Evolutionary conservation across 2,113 vertebrate genomes (phyloP).

Genomic region (Hipposideros armiger): DNA sequence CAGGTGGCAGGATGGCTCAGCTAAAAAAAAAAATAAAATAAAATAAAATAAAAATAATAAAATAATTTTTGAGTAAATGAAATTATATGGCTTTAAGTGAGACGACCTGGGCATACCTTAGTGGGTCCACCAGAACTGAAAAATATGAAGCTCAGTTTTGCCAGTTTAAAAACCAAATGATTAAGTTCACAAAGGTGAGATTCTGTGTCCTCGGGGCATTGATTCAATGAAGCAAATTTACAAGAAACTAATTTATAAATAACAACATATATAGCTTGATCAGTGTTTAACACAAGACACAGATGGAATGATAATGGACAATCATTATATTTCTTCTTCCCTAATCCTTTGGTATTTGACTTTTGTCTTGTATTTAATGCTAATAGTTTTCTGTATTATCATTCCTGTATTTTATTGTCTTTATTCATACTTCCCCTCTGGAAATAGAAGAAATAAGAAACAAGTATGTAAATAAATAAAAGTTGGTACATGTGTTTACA

Average conservation of each 20-base stretch:
- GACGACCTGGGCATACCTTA: background rate
- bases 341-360: background rate
- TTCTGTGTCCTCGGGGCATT: background rate
- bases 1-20: too few relatives aligned
- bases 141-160: constrained; percentile 18
- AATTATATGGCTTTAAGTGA: constrained; percentile 16
- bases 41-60: too few relatives aligned
- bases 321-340: background rate
- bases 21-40: too few relatives aligned
- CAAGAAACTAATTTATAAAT: constrained; percentile 49
- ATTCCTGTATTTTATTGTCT: constrained; percentile 39
- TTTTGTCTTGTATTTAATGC: constrained; percentile 45
- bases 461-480: constrained; percentile 61
- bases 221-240: constrained; percentile 54
- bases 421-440: constrained; percentile 41
- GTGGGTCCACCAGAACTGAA: background rate
- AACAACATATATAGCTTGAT: constrained; percentile 2
- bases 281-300: background rate
- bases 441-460: constrained; percentile 27
- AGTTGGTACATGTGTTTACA: constrained; percentile 30
- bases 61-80: constrained; percentile 22
- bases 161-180: constrained; percentile 18
- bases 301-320: background rate
- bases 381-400: constrained; percentile 22
- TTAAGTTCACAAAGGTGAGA: constrained; percentile 2